Evolutionary conservation across 1,140 invertebrate genomes (phyloP).

Genomic region (Calephelis nemesis): DNA sequence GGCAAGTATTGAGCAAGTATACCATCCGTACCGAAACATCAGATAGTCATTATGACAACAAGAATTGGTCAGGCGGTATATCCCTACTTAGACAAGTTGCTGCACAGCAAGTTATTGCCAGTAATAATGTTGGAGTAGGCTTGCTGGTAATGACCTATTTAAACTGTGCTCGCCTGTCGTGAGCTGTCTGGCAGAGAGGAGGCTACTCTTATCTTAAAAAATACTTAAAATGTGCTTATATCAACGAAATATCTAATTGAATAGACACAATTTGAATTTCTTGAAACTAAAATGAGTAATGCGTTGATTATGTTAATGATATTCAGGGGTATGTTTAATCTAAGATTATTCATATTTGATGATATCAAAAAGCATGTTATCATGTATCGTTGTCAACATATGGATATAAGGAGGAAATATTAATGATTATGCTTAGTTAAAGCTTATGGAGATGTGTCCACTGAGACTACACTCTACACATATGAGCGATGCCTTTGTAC

Average conservation of each 20-base stretch:
- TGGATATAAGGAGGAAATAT: not conserved
- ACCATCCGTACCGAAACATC: too few relatives aligned
- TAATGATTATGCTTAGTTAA: constrained; percentile 2
- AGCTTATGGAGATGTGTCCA: constrained; percentile 18
- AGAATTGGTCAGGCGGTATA: too few relatives aligned
- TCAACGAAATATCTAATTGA: not conserved
- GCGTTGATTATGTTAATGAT: not conserved
- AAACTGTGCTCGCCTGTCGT: too few relatives aligned
- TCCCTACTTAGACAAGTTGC: too few relatives aligned
- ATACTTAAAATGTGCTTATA: too few relatives aligned
- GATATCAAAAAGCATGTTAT: constrained; percentile 6
- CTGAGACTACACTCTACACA: constrained; percentile 11
- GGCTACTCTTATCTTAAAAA: too few relatives aligned
- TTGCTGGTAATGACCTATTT: too few relatives aligned
- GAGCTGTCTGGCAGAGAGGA: too few relatives aligned
- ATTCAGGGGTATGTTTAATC: constrained; percentile 1
- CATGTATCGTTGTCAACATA: constrained; percentile 1
- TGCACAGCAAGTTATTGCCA: too few relatives aligned
- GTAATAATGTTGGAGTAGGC: too few relatives aligned
- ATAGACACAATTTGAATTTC: constrained; percentile 2
- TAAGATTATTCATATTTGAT: constrained; percentile 9
- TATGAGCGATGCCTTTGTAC: constrained; percentile 22
- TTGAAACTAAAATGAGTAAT: constrained; percentile 3
- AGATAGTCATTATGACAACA: too few relatives aligned
- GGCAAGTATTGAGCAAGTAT: too few relatives aligned